Conservation (phyloP, 2,888 invertebrate species). For the Ferrisia virgata region DNA sequence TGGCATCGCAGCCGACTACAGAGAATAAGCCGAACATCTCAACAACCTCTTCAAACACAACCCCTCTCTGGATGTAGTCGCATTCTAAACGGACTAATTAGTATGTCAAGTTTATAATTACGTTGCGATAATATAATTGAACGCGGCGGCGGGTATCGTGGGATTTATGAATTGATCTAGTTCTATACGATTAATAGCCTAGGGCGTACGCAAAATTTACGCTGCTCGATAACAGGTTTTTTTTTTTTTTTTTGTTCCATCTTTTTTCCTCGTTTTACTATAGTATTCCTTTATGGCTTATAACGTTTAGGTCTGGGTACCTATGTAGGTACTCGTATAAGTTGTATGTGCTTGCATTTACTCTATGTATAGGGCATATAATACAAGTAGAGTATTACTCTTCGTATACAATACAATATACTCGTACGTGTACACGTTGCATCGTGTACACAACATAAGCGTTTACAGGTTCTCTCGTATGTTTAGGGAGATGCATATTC, state of each 20-base stretch:
- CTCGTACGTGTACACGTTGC: neutral
- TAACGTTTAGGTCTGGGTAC: neutral
- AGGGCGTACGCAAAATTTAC: neutral
- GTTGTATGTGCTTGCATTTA: too few species aligned
- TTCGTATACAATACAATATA: too few species aligned
- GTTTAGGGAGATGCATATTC: neutral
- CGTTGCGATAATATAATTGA: neutral
- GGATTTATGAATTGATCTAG: slow-evolving; percentile 11
- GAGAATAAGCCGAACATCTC: neutral
- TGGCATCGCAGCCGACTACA: neutral
- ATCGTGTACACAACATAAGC: neutral
- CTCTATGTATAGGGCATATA: too few species aligned
- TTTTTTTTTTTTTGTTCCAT: neutral
- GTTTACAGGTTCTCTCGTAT: neutral
- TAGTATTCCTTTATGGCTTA: neutral
- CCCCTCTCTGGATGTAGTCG: neutral
- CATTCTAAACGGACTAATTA: neutral
- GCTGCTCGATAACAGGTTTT: neutral
- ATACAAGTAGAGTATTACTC: too few species aligned
- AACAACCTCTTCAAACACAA: neutral
- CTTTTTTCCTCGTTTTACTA: neutral
- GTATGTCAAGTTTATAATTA: slow-evolving; percentile 2
- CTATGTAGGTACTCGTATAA: neutral
- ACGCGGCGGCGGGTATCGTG: neutral
- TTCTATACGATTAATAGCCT: neutral